Conservation (phyloP, 2,797 vertebrate species). For the Falco biarmicus region DNA sequence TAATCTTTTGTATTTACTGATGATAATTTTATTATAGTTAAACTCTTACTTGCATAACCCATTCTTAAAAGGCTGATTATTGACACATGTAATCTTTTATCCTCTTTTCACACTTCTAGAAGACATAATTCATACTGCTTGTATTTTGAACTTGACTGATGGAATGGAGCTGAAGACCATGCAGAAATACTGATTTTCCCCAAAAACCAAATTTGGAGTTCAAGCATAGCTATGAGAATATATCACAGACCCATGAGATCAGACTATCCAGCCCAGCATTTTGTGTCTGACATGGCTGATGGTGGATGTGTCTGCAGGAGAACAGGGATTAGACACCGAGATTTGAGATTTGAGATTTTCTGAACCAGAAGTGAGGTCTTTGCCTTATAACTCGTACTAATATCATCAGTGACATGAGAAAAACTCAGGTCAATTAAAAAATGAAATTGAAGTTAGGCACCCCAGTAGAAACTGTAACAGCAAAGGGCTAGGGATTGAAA, state of each 20-base stretch:
- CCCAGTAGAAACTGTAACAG: rapidly evolving
- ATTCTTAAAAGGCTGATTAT: background rate
- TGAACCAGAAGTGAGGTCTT: background rate
- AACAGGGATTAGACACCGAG: background rate
- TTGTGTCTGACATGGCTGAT: background rate
- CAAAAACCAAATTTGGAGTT: background rate
- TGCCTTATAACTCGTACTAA: background rate
- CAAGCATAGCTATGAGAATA: background rate
- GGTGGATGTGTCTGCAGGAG: background rate
- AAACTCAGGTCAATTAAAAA: background rate
- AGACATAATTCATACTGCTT: background rate
- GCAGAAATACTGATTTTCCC: background rate
- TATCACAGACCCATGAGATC: background rate
- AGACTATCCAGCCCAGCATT: background rate
- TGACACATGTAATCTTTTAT: background rate
- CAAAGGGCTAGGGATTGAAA: background rate
- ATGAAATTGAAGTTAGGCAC: background rate
- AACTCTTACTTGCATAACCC: background rate
- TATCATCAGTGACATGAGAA: background rate
- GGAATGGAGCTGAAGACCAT: background rate
- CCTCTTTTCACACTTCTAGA: background rate
- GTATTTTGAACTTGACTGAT: background rate
- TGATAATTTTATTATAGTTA: background rate
- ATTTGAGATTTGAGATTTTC: background rate
- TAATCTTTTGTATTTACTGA: background rate